Conservation (phyloP, 2,113 vertebrate genomes). For the Thermophis baileyi region DNA sequence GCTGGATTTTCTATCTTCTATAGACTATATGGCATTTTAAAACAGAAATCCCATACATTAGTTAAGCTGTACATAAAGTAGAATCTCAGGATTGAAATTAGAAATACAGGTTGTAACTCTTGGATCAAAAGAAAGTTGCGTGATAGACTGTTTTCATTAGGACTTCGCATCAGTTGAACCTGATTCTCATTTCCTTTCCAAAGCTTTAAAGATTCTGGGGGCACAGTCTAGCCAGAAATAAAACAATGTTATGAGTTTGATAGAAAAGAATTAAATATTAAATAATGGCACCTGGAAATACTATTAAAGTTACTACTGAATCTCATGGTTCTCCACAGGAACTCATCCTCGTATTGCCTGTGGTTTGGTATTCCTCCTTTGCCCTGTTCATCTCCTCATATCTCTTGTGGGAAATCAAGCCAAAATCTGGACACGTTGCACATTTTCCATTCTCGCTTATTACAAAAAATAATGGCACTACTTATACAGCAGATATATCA, state of each 20-base stretch:
- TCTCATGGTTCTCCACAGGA: not conserved
- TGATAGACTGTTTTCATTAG: conserved; percentile 43
- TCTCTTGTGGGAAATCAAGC: not conserved
- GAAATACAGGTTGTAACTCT: not conserved
- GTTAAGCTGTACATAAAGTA: conserved; percentile 39
- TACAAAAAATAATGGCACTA: conserved; percentile 20
- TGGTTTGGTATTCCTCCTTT: not conserved
- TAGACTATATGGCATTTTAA: conserved; percentile 42
- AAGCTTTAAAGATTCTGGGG: not conserved
- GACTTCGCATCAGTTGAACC: conserved; percentile 13
- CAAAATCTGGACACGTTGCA: not conserved
- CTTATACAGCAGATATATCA: not conserved
- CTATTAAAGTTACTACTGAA: not conserved
- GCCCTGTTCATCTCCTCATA: not conserved
- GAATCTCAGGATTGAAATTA: conserved; percentile 29
- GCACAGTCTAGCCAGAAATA: conserved; percentile 19
- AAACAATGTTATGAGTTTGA: not conserved
- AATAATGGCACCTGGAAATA: not conserved
- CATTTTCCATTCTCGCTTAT: conserved; percentile 14
- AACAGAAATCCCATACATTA: conserved; percentile 14
- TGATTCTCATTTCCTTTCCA: not conserved
- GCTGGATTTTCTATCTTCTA: conserved; percentile 49
- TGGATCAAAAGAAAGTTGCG: conserved; percentile 53
- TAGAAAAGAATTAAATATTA: not conserved
- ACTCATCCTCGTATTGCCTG: not conserved